These are phyloP conservation scores for Norana najaformis DNA, from an alignment of 2,888 invertebrate species.

Conservation along the genomic window DNA sequence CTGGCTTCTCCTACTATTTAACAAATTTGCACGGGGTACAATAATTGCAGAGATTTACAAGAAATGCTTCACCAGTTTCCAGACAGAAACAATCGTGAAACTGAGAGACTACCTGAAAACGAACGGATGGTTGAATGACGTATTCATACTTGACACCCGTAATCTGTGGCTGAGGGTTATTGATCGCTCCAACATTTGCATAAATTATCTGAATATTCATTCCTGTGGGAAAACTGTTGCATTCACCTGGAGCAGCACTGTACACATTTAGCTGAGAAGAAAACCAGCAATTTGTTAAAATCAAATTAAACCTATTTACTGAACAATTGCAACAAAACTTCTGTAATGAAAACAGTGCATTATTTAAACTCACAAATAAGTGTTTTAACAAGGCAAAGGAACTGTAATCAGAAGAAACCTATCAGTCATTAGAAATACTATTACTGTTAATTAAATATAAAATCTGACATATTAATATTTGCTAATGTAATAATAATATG, in stretches of 20 bases:
- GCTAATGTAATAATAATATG: no score
- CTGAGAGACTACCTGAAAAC: conserved; percentile 39
- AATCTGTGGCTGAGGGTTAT: conserved; percentile 65
- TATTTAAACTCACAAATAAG: neutral
- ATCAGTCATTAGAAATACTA: no score
- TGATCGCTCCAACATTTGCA: conserved; percentile 64
- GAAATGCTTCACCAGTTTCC: no score
- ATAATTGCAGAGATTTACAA: no score
- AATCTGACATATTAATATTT: no score
- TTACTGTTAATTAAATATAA: no score
- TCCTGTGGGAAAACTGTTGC: conserved; percentile 49
- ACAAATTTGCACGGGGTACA: no score
- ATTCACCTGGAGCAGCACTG: conserved; percentile 39
- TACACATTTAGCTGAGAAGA: neutral
- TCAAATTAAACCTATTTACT: neutral
- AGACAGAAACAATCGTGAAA: neutral
- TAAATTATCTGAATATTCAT: conserved; percentile 63
- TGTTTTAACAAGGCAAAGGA: neutral
- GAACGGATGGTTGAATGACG: conserved; percentile 43
- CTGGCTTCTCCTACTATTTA: no score
- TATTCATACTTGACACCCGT: conserved; percentile 59
- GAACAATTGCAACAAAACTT: neutral
- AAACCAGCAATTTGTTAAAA: neutral
- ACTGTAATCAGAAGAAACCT: neutral
- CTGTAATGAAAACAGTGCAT: neutral